phyloP scores from a whole-genome alignment of 1,140 invertebrate genomes.

The Drosophila repleta region DNA sequence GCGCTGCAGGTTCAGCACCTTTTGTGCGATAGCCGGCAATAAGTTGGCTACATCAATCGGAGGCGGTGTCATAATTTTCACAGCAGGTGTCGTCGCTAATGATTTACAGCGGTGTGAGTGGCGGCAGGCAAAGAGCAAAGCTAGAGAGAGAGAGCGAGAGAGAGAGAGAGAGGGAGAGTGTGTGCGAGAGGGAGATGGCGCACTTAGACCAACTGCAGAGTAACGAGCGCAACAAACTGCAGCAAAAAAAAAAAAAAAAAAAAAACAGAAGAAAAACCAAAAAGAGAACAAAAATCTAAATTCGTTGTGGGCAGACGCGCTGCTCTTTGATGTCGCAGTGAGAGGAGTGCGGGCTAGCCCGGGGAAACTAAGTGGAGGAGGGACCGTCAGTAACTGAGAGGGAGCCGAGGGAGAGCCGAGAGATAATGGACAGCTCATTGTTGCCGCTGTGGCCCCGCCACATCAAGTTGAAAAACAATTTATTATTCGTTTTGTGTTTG shows the following conservation, averaged over 20 bases:
- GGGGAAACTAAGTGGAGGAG: background rate
- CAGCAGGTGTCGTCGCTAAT: constrained; percentile 82
- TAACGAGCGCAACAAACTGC: constrained; percentile 29
- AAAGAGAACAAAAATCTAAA: constrained; percentile 50
- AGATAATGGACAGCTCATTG: constrained; percentile 30
- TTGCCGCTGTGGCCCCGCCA: constrained; percentile 7
- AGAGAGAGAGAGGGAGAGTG: background rate
- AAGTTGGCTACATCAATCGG: constrained; percentile 74
- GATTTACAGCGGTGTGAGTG: constrained; percentile 60
- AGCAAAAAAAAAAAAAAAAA: constrained; percentile 59
- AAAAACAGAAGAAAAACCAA: constrained; percentile 49
- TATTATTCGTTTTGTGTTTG: constrained; percentile 61
- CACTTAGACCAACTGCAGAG: constrained; percentile 17
- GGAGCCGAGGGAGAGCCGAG: constrained; percentile 1
- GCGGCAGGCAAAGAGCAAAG: constrained; percentile 7
- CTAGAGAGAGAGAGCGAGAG: constrained; percentile 14
- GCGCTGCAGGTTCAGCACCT: constrained; percentile 73
- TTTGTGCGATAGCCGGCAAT: constrained; percentile 66
- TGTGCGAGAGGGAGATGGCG: constrained; percentile 8
- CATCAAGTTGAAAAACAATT: constrained; percentile 65
- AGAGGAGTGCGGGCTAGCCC: background rate
- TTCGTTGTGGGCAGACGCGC: constrained; percentile 59
- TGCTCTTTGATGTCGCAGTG: constrained; percentile 37
- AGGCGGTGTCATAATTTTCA: constrained; percentile 84
- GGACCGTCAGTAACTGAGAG: background rate